Conservation (phyloP, 2,888 invertebrate species). For the Anaspis maculata region DNA sequence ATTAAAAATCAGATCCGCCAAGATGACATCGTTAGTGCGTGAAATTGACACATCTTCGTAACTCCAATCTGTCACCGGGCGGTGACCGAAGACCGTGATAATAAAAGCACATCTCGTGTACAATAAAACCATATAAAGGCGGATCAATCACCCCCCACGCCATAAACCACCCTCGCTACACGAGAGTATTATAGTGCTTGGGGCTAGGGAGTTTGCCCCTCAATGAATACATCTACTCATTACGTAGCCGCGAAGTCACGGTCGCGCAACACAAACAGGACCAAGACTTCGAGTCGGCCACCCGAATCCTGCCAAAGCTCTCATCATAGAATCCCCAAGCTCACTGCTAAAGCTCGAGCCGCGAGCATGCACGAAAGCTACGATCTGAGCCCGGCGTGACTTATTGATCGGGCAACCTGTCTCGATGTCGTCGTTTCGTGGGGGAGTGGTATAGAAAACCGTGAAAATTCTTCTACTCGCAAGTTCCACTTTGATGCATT, state of each 20-base stretch:
- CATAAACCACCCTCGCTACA: slow-evolving; percentile 27
- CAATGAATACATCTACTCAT: slow-evolving; percentile 41
- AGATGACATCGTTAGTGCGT: slow-evolving; percentile 16
- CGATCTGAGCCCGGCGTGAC: not conserved
- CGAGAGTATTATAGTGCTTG: too few species aligned
- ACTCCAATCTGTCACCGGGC: slow-evolving; percentile 36
- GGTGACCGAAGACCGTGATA: slow-evolving; percentile 18
- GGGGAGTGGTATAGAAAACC: not conserved
- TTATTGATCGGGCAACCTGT: slow-evolving; percentile 1
- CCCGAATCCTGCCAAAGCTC: too few species aligned
- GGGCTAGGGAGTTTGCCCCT: slow-evolving; percentile 35
- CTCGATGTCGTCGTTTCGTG: too few species aligned
- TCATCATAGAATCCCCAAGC: too few species aligned
- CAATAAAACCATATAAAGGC: slow-evolving; percentile 40
- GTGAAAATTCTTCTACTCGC: not conserved
- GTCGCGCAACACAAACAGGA: slow-evolving; percentile 6
- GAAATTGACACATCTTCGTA: slow-evolving; percentile 34
- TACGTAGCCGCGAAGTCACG: slow-evolving; percentile 37
- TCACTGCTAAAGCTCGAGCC: too few species aligned
- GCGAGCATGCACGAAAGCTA: not conserved
- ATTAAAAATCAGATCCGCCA: too few species aligned
- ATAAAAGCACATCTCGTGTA: slow-evolving; percentile 38
- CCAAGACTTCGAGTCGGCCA: too few species aligned
- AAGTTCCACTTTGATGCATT: too few species aligned
- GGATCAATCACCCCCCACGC: slow-evolving; percentile 32